Percentiles rank a stretch among this genome's conserved stretches.
Evolutionary conservation across 2,888 invertebrate species (phyloP).

Genomic region (Drosophila differens): DNA sequence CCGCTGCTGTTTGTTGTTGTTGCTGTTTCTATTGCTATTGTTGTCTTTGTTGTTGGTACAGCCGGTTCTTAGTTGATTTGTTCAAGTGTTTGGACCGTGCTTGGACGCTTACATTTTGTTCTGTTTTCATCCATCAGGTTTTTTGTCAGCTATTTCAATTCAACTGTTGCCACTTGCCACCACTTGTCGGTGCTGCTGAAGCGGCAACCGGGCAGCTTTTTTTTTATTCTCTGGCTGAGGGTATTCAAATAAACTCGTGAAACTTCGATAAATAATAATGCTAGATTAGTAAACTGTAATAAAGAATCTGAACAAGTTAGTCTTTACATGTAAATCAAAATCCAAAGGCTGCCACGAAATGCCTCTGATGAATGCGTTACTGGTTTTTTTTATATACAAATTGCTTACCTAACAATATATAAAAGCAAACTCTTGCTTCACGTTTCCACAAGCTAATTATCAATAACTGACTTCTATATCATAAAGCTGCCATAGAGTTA

Average conservation of each 20-base stretch:
- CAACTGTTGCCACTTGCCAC: conserved; percentile 63
- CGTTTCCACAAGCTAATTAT: neutral
- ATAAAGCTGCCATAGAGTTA: neutral
- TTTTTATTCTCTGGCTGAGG: neutral
- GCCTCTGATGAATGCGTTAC: neutral
- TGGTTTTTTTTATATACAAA: neutral
- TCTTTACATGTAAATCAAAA: too few relatives aligned
- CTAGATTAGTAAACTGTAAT: neutral
- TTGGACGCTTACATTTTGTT: conserved; percentile 46
- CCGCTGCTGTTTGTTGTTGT: conserved; percentile 10
- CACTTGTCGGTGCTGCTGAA: conserved; percentile 45
- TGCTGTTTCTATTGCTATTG: conserved; percentile 12
- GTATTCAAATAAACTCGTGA: neutral
- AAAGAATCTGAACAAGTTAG: too few relatives aligned
- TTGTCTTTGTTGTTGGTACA: conserved; percentile 49
- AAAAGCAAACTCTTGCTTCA: neutral
- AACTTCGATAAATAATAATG: neutral
- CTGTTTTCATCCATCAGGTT: conserved; percentile 32
- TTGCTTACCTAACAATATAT: neutral
- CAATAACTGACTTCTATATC: neutral
- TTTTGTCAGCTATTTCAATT: conserved; percentile 18
- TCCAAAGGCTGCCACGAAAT: neutral
- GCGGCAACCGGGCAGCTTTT: conserved; percentile 20
- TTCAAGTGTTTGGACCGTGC: conserved; percentile 45
- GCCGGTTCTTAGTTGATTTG: conserved; percentile 61